These are phyloP conservation scores for Macaca nemestrina DNA, from an alignment of 2,113 vertebrate species.

Conservation along the genomic window DNA sequence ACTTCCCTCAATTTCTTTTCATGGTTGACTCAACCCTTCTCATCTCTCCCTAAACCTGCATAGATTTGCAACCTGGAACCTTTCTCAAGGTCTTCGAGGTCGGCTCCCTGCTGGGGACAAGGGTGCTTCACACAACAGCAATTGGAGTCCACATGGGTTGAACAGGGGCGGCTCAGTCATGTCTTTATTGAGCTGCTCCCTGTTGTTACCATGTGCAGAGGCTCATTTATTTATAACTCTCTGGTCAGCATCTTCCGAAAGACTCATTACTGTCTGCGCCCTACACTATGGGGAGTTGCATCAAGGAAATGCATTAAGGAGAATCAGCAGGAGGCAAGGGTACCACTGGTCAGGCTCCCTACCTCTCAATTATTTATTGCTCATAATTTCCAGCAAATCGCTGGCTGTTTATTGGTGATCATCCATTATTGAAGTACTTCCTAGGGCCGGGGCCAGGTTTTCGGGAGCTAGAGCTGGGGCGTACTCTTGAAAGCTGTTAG, in stretches of 20 bases:
- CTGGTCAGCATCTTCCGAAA: constrained; percentile 80
- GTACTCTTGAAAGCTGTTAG: constrained; percentile 83
- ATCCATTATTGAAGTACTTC: constrained; percentile 88
- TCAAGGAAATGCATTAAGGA: constrained; percentile 87
- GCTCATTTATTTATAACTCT: constrained; percentile 47
- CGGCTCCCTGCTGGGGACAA: background rate
- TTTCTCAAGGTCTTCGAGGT: accelerated
- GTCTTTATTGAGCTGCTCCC: background rate
- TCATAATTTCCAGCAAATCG: constrained; percentile 89
- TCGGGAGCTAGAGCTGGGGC: constrained; percentile 81
- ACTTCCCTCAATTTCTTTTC: background rate
- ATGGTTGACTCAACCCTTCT: background rate
- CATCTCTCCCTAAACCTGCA: background rate
- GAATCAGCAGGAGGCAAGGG: constrained; percentile 82
- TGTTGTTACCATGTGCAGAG: background rate
- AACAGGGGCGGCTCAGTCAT: background rate
- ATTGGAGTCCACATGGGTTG: background rate
- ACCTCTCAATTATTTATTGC: constrained; percentile 88
- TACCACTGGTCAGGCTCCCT: constrained; percentile 80
- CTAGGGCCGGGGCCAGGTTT: constrained; percentile 86
- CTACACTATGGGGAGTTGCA: constrained; percentile 77
- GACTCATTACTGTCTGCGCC: constrained; percentile 73
- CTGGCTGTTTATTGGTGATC: constrained; percentile 87
- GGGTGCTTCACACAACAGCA: background rate
- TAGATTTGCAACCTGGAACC: background rate